Evolutionary conservation across 2,113 vertebrate species (phyloP), one percentile per base, ranked within the genome.

Genomic region (Charadrius vociferus): DNA sequence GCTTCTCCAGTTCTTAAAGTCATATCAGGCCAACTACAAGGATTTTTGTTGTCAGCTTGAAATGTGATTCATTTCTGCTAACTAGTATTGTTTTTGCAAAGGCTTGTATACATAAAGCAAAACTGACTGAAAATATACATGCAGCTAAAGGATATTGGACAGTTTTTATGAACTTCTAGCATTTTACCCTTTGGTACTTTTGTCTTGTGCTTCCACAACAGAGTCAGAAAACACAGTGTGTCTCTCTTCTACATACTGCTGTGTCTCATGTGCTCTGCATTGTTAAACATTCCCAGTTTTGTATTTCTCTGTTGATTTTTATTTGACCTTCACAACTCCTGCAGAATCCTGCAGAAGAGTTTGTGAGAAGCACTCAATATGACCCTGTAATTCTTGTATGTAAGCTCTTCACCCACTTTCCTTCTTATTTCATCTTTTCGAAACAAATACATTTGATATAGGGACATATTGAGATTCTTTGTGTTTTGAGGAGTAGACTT

Each of bases 161-260:
- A 58, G 9, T n/a, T 86, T 81, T 72, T 39, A 47, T 21, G 32
- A 81, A 6, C 10, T 62, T 79, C n/a, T 52, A n/a, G 27, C 20
- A 26, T 70, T 78, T 65, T 36, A 68, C 6, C 10, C 18, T 45
- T 74, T 22, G 5, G 20, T 23, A 41, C 32, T 61, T 85, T 13
- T 5, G 11, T 32, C 36, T 82, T 17, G 24, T 50, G 43, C 55
- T 85, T 90, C 45, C 22, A 34, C 24, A 61, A n/a, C 9, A 52
- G 74, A 58, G 74, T 21, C 24, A 58, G 61, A 72, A 70, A 81
- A 52, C 9, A 19, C 0, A 55, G 5, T 1, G 1, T 10, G 0
- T 34, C 22, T 53, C n/a, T 50, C 14, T 41, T 18, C 29, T 36
- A 26, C 24, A 22, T 24, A 27, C 11, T 47, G 9, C 24, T 43